Evolutionary conservation across 2,113 vertebrate genomes (phyloP), one percentile per base, ranked within the genome.

Genomic region (Eleginops maclovinus): DNA sequence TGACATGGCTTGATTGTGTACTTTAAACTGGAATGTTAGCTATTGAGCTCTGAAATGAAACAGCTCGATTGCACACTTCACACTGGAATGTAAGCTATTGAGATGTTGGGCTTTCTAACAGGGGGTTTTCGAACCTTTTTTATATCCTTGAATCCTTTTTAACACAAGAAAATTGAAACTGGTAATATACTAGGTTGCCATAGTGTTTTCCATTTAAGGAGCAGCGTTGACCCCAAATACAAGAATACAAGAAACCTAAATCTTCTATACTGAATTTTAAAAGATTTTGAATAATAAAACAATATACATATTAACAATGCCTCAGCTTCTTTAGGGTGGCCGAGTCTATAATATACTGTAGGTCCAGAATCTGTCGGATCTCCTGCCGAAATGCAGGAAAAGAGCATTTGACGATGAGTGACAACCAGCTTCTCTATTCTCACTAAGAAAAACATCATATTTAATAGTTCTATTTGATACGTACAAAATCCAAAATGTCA

Each of bases 1-100:
- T 75, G 77, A 88, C 75, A 85, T 72, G 60, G 80, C 75, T 85
- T 79, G 78, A 87, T 86, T 86, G 77, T 85, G 68, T 63, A 36
- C 67, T 71, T 69, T 55, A 51, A 67, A 17, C 80, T 73, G 85
- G 88, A 89, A 83, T 87, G 85, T 69, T 24, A 31, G 77, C 81
- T 63, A 26, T 77, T 74, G 75, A 75, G 63, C 64, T 58, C 75
- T 43, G 21, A 63, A 82, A 53, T 65, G 72, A 83, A 79, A 68
- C 67, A 26, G 71, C 70, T 59, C 12, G 44, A 72, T 73, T 72
- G 72, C 82, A 65, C 62, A 69, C 9, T 62, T 47, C 69, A 56
- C 61, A 9, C 31, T 72, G 68, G 80, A 87, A 84, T 75, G 73
- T 72, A 51, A 31, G 62, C 78, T 55, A 72, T 73, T 70, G 73